phyloP scores from a whole-genome alignment of 2,113 vertebrate species.

The Elgaria multicarinata region DNA sequence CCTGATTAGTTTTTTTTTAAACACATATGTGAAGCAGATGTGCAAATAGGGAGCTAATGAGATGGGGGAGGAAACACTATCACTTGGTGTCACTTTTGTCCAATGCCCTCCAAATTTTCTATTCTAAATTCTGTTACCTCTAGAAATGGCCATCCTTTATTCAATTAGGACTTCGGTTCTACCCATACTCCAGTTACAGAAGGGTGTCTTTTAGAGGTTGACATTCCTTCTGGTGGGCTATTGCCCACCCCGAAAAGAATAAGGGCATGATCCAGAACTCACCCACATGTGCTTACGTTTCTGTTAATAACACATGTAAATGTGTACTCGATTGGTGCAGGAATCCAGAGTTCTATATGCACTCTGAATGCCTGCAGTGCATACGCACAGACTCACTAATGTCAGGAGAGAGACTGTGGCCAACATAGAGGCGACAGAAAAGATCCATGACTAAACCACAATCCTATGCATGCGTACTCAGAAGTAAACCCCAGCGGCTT shows the following conservation, averaged over 20 bases:
- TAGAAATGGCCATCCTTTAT: background rate
- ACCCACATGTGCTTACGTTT: background rate
- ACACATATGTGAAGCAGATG: conserved; percentile 5
- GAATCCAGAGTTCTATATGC: background rate
- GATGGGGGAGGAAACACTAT: background rate
- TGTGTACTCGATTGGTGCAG: background rate
- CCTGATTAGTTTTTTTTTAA: conserved; percentile 8
- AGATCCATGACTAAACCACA: background rate
- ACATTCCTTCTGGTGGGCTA: conserved; percentile 9
- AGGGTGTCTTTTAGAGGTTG: rapidly evolving
- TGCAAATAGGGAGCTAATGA: conserved; percentile 9
- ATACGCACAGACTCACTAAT: background rate
- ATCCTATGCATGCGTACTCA: background rate
- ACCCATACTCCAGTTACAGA: rapidly evolving
- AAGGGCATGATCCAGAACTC: background rate
- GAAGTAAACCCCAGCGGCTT: background rate
- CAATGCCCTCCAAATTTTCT: background rate
- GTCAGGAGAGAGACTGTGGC: background rate
- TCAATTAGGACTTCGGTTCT: background rate
- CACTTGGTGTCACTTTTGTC: background rate
- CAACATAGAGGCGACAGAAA: background rate
- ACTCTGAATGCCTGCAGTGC: background rate
- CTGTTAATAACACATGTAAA: background rate
- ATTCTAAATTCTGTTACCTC: background rate
- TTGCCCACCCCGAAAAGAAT: conserved; percentile 21